Conservation (phyloP, 2,113 vertebrate genomes). For the Setophaga kirtlandii region DNA sequence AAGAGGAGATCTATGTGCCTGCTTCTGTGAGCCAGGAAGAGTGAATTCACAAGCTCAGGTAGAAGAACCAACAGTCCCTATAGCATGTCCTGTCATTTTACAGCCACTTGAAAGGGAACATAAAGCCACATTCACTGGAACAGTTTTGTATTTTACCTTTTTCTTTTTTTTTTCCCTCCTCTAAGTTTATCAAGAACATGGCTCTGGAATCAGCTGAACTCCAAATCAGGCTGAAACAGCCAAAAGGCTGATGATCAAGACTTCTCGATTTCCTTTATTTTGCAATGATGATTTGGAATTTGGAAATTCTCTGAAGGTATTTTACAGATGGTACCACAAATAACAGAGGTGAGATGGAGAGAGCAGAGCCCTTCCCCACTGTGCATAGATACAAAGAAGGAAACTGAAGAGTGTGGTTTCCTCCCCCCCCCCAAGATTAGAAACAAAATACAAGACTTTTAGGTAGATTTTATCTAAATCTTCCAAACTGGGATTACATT, state of each 20-base stretch:
- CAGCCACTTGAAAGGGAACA: neutral
- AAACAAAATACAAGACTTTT: neutral
- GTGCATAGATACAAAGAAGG: neutral
- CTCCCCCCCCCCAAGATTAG: neutral
- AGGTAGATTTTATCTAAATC: neutral
- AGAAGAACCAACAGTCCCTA: neutral
- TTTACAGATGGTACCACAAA: neutral
- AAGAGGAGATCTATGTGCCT: neutral
- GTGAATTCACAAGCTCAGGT: neutral
- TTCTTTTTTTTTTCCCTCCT: neutral
- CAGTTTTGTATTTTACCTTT: neutral
- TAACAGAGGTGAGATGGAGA: neutral
- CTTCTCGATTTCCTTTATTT: accelerated
- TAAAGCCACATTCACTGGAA: neutral
- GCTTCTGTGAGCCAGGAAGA: neutral
- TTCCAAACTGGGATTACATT: neutral
- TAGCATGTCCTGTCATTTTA: neutral
- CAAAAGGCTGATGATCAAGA: neutral
- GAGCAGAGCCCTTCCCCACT: accelerated
- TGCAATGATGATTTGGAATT: neutral
- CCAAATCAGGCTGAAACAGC: neutral
- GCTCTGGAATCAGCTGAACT: neutral
- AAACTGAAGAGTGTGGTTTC: neutral
- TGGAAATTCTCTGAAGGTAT: neutral
- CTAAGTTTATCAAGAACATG: neutral